These are phyloP conservation scores for Gavia stellata DNA, from an alignment of 2,113 vertebrate genomes.

Conservation along the genomic window DNA sequence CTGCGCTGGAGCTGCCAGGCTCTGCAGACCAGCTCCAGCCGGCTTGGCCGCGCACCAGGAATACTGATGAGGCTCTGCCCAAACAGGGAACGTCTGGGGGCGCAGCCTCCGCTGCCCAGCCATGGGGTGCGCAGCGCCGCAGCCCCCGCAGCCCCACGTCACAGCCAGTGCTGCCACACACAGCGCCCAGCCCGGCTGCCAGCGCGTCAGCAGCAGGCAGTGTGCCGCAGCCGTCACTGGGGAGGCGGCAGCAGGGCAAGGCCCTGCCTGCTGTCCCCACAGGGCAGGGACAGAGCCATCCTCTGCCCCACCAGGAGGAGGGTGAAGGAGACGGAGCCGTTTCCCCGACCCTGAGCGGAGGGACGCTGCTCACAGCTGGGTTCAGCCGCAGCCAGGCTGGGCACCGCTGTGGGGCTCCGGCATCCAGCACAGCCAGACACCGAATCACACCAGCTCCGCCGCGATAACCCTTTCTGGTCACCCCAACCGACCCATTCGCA, in stretches of 20 bases:
- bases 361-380: accelerated
- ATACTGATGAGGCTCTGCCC: conserved; percentile 26
- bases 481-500: neutral
- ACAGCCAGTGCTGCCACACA: neutral
- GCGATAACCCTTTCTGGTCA: neutral
- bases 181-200: neutral
- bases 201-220: neutral
- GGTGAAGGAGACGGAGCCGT: accelerated
- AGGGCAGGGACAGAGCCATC: accelerated
- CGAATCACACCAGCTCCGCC: neutral
- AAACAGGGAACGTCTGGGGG: accelerated
- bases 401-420: neutral
- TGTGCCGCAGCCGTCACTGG: neutral
- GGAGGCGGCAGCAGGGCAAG: accelerated
- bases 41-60: neutral
- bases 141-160: neutral
- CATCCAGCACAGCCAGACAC: neutral
- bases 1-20: neutral
- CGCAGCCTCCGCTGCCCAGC: neutral
- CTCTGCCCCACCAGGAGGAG: neutral
- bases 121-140: neutral
- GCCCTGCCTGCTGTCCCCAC: neutral
- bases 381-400: neutral
- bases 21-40: neutral
- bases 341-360: neutral